Conservation (phyloP, 2,113 vertebrate species). For the Hydrolagus affinis region DNA sequence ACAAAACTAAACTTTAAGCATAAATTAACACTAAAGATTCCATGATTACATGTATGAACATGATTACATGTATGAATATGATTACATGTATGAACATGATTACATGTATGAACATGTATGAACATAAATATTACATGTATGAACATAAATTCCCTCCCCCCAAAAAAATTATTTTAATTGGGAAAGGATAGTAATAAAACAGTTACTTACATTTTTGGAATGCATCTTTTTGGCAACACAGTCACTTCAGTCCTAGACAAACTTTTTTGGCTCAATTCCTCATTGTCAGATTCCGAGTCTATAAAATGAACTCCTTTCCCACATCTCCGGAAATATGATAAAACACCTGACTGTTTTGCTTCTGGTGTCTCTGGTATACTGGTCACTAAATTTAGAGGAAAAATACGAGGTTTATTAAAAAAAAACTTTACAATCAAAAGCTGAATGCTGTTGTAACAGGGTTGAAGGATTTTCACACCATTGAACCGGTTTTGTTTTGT, state of each 20-base stretch:
- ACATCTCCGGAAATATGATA: slow-evolving; percentile 46
- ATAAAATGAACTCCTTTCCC: slow-evolving; percentile 58
- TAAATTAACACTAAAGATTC: background rate
- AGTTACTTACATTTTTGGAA: slow-evolving; percentile 15
- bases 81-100: background rate
- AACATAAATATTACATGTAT: no score
- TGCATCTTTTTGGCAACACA: background rate
- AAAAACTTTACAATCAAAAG: background rate
- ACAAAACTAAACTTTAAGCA: background rate
- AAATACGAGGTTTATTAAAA: background rate
- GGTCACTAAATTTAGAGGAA: slow-evolving; percentile 41
- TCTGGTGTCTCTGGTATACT: slow-evolving; percentile 57
- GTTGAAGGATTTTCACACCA: background rate
- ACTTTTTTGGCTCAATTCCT: slow-evolving; percentile 39
- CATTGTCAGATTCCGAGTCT: slow-evolving; percentile 57
- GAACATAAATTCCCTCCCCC: no score
- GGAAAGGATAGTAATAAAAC: background rate
- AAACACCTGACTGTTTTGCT: slow-evolving; percentile 45
- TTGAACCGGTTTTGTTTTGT: background rate
- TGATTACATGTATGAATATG: no score
- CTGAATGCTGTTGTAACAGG: background rate
- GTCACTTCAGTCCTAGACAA: background rate
- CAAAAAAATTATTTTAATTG: no score
- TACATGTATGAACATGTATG: background rate
- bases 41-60: no score